Base-by-base conservation (phyloP, 2,797 vertebrate species). In the Orientallactaga sibirica region DNA sequence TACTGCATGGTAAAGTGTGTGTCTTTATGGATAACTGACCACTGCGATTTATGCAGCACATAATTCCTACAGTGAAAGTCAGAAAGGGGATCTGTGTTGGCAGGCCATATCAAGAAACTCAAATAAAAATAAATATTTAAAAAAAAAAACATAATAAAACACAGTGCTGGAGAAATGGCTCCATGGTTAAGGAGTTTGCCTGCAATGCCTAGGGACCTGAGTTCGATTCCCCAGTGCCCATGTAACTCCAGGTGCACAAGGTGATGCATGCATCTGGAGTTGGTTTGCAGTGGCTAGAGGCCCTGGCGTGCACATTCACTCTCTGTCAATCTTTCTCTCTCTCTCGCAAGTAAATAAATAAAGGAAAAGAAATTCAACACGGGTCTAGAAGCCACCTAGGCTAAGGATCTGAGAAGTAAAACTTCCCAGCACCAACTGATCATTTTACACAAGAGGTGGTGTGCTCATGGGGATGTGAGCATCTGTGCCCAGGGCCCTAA, bases 11-110 rank as follows among this genome's bases (percentile, higher is more conserved):
- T 70, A 37, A 94, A 76, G 52, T 86, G 25, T 43, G 7, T 1
- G 52, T 68, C 67, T 68, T 87, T 81, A 91, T 75, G 55, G 70
- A 77, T 41, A 88, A 64, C 80, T 74, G 92, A 74, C 27, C 15
- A 37, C 29, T 52, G 80, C 29, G 22, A 81, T 77, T 48, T 80
- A 71, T 58, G 25, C n/a, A 86, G 73, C n/a, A 90, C 48, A 68
- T 43, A 80, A 77, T 67, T 55, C 55, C 67, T 48, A 25, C 25
- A 66, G 33, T n/a, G 55, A 86, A 81, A 78, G 66, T 41, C 58
- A 82, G 24, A 64, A 74, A 88, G 58, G 22, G 86, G 73, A 61
- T 71, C 55, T 52, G 58, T 0, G 33, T 48, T 43, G 74, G 66
- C 66, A 92, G 66, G 5, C 43, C 88, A 29, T 62, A 70, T 48